A percentile compares a stretch with the other conserved stretches of the same genome.
Conservation (phyloP, 2,113 vertebrate species). For the Thamnophis sirtalis region DNA sequence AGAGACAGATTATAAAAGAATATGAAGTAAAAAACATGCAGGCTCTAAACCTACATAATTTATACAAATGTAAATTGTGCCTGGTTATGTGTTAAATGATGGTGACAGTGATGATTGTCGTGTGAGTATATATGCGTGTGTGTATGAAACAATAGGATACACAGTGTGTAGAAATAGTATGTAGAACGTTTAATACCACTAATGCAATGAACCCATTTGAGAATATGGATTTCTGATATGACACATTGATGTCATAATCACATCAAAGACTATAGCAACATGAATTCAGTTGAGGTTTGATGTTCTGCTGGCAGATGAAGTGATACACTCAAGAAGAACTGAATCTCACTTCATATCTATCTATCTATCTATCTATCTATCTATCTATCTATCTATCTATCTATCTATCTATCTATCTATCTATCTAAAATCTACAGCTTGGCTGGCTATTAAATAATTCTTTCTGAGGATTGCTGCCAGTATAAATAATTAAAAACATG, state of each 20-base stretch:
- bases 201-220: background rate
- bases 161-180: background rate
- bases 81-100: background rate
- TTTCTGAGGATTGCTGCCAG: conserved; percentile 24
- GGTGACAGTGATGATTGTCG: background rate
- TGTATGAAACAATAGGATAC: conserved; percentile 1
- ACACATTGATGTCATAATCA: background rate
- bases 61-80: background rate
- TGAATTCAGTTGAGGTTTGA: conserved; percentile 7
- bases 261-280: background rate
- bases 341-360: background rate
- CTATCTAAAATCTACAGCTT: conserved; percentile 1
- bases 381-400: too few relatives aligned
- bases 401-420: too few relatives aligned
- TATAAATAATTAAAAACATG: conserved; percentile 36
- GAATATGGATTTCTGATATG: background rate
- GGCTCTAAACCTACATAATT: background rate
- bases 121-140: background rate
- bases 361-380: too few relatives aligned
- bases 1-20: background rate
- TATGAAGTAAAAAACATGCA: background rate
- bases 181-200: conserved; percentile 23
- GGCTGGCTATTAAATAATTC: conserved; percentile 9
- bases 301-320: background rate
- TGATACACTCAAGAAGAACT: background rate